These are phyloP conservation scores for Eudyptes chrysolophus DNA, from an alignment of 2,113 vertebrate genomes.

Conservation along the genomic window DNA sequence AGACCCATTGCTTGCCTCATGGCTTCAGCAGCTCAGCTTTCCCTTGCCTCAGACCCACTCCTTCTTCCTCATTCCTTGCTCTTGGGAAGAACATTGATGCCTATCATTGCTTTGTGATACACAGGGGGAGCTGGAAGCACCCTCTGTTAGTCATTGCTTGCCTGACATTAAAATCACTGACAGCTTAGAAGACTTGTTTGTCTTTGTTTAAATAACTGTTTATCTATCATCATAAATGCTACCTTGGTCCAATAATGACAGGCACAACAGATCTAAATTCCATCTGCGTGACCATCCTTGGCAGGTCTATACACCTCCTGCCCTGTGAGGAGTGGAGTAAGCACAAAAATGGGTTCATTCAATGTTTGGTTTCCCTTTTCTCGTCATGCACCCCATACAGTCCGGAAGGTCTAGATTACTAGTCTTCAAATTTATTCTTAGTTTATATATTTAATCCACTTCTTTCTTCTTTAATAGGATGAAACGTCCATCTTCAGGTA, in stretches of 20 bases:
- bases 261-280: not conserved
- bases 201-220: constrained; percentile 33
- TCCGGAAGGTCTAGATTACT: not conserved
- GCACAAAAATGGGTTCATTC: not conserved
- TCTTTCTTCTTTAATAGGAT: not conserved
- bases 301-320: not conserved
- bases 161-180: not conserved
- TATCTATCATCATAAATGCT: constrained; percentile 22
- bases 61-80: constrained; percentile 18
- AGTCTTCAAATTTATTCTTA: not conserved
- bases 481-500: not conserved
- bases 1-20: not conserved
- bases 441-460: not conserved
- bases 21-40: not conserved
- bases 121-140: not conserved
- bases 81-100: not conserved
- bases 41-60: not conserved
- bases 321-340: not conserved
- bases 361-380: not conserved
- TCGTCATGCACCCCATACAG: not conserved
- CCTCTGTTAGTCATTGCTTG: constrained; percentile 13
- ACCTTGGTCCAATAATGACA: not conserved
- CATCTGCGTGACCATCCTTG: not conserved
- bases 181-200: not conserved
- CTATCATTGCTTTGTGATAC: not conserved